These are phyloP conservation scores for Hucho hucho DNA, from an alignment of 2,113 vertebrate genomes.

Conservation along the genomic window DNA sequence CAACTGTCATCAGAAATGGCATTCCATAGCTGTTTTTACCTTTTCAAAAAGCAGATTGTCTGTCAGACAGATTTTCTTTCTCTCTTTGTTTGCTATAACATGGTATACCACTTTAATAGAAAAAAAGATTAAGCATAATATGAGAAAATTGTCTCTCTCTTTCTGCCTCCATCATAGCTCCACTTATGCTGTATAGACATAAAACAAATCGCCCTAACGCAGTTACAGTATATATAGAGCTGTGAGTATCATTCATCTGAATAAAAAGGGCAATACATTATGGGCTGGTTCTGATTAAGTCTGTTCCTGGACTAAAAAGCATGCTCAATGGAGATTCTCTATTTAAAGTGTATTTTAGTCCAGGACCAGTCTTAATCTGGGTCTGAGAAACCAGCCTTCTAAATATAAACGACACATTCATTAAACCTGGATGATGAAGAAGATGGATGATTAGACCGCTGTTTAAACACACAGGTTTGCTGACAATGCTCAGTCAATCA, in stretches of 20 bases:
- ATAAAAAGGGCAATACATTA: too few relatives aligned
- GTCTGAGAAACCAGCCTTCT: too few relatives aligned
- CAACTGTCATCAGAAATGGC: neutral
- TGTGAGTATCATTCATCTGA: neutral
- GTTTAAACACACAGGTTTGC: too few relatives aligned
- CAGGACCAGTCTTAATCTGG: too few relatives aligned
- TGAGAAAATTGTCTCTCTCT: too few relatives aligned
- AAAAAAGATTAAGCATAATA: neutral
- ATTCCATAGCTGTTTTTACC: neutral
- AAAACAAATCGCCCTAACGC: neutral
- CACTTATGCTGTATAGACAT: neutral
- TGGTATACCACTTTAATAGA: neutral
- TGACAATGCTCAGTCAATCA: too few relatives aligned
- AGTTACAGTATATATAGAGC: neutral
- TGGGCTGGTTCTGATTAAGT: too few relatives aligned
- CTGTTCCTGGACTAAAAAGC: too few relatives aligned
- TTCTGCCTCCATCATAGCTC: too few relatives aligned
- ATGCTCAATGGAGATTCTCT: too few relatives aligned
- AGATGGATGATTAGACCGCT: neutral
- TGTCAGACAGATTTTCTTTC: neutral
- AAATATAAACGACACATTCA: neutral
- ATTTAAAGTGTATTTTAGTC: too few relatives aligned
- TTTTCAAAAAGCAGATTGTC: neutral
- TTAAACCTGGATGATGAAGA: neutral
- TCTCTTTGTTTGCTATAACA: conserved; percentile 14